A percentile compares a stretch with the other conserved stretches of the same genome.
Evolutionary conservation across 2,888 invertebrate species (phyloP).

Genomic region (Protodeltote pygarga): DNA sequence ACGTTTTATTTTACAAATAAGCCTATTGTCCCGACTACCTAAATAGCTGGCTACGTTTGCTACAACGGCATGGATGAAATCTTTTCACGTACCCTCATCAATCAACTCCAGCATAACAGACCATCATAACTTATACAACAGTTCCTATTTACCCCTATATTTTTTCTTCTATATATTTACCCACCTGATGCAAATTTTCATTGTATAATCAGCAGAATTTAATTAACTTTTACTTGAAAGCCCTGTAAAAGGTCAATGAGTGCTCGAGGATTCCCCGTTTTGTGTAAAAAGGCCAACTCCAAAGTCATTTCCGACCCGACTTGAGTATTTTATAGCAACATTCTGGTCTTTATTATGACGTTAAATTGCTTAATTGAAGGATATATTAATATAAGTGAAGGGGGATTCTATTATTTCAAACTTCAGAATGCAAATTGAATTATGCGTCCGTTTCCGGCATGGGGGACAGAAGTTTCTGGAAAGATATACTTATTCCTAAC

Average conservation of each 20-base stretch:
- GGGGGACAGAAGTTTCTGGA: conserved; percentile 4
- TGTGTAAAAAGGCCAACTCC: conserved; percentile 71
- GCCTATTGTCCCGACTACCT: conserved; percentile 19
- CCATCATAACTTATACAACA: conserved; percentile 46
- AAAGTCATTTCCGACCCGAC: conserved; percentile 67
- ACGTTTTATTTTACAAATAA: conserved; percentile 28
- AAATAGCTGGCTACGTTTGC: conserved; percentile 36
- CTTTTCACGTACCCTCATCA: conserved; percentile 48
- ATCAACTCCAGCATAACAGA: conserved; percentile 42
- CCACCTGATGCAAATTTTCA: conserved; percentile 70
- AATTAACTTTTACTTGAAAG: conserved; percentile 81
- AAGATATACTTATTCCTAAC: too few species aligned
- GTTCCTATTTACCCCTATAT: conserved; percentile 26
- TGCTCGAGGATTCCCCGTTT: conserved; percentile 66
- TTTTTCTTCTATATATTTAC: conserved; percentile 58
- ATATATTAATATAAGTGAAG: conserved; percentile 58
- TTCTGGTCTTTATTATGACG: conserved; percentile 67
- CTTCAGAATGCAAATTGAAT: conserved; percentile 47
- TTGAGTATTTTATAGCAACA: conserved; percentile 66
- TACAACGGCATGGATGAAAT: conserved; percentile 38
- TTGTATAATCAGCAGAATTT: conserved; percentile 79
- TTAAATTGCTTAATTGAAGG: conserved; percentile 70
- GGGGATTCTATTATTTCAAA: conserved; percentile 45
- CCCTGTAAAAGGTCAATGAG: conserved; percentile 72
- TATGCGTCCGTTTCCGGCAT: conserved; percentile 30